Base-by-base conservation (phyloP, 2,888 invertebrate genomes). In the Cosmia pyralina region DNA sequence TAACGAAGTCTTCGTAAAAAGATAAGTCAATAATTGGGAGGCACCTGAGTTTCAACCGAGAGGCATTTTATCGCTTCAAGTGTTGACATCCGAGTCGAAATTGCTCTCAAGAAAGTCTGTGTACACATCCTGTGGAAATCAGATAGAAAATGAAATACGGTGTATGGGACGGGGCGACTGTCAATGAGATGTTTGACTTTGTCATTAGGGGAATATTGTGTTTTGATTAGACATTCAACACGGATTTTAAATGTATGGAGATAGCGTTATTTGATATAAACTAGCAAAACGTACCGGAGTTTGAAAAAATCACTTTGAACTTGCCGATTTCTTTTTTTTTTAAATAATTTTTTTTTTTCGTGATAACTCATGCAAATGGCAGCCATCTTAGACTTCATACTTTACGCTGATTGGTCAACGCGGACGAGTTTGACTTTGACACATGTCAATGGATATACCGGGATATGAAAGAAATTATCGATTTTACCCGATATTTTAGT, bases 61-160 rank as follows among this genome's bases (percentile, higher is more conserved):
- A 70, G 69, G 71, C 69, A 74, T 78, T 81, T 81, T 81, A 78
- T 74, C 71, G 69, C 62, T 75, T 71, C 73, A 79, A 81, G 71
- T 79, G 80, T 79, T 80, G 79, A 69, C 77, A 81, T 84, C 74
- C 67, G 77, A 62, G 65, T 77, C 53, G 73, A 83, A 82, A 81
- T 81, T 82, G 77, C 80, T 77, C 77, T 83, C 71, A 74, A 82
- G 78, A 77, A 77, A 79, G 80, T 81, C 77, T 71, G 77, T 78
- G 75, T 80, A 81, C 82, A 84, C 79, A 87, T 84, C 84, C 81
- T 79, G 59, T 60, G 53, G 68, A 78, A 81, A 84, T 85, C 81
- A 78, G 77, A 87, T 79, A 82, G 72, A 74, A 75, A 79, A 76
- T 79, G 69, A 81, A 84, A 85, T 75, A 79, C 74, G 48, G 60